Evolutionary conservation across 1,140 invertebrate genomes (phyloP).

Genomic region (Lucilia sericata): DNA sequence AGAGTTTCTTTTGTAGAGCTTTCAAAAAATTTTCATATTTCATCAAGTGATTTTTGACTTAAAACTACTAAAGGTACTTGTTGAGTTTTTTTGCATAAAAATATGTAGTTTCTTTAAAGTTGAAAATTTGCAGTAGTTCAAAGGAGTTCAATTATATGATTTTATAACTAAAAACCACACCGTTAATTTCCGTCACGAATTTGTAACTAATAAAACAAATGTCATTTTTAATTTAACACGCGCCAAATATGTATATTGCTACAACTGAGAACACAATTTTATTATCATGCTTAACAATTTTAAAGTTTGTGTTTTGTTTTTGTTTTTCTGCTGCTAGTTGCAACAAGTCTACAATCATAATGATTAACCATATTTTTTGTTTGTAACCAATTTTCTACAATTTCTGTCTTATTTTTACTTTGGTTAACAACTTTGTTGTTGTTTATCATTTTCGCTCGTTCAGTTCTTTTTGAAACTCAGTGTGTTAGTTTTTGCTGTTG

Average conservation of each 20-base stretch:
- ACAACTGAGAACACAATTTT: conserved; percentile 8
- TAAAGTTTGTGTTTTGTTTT: background rate
- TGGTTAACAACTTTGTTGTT: conserved; percentile 4
- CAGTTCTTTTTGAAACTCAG: background rate
- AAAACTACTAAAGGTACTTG: background rate
- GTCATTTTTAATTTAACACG: conserved; percentile 44
- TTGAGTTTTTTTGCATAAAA: background rate
- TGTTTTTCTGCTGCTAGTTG: background rate
- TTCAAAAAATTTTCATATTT: conserved; percentile 18
- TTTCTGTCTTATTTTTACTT: background rate
- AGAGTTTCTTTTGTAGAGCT: background rate
- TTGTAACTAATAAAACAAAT: conserved; percentile 42
- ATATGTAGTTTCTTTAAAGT: background rate
- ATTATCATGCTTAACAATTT: conserved; percentile 34
- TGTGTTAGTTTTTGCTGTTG: conserved; percentile 10
- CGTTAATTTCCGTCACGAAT: conserved; percentile 31
- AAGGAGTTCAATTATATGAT: no score
- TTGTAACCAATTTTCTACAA: background rate
- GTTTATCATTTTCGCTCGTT: background rate
- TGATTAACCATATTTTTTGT: conserved; percentile 36
- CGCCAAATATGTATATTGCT: background rate
- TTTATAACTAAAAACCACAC: background rate
- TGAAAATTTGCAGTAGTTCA: background rate
- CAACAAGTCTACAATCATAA: conserved; percentile 30
- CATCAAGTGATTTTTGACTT: conserved; percentile 22